A percentile compares a stretch with the other conserved stretches of the same genome.
Evolutionary conservation across 2,113 vertebrate genomes (phyloP).

Genomic region (Leptosomus discolor): DNA sequence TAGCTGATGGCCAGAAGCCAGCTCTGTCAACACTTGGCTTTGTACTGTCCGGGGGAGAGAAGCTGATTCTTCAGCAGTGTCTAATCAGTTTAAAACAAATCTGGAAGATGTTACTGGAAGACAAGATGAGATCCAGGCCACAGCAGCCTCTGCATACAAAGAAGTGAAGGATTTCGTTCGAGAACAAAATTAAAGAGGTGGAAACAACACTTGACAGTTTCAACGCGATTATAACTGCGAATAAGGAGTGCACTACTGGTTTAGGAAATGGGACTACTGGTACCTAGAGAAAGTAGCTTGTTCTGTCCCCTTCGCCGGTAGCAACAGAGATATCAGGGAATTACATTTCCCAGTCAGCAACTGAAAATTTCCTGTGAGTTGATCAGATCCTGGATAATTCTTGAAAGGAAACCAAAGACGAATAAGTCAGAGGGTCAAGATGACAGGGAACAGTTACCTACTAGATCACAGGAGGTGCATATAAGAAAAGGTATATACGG

Average conservation of each 20-base stretch:
- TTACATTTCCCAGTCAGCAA: background rate
- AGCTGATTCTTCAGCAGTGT: constrained; percentile 78
- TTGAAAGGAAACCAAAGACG: background rate
- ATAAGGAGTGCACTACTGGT: constrained; percentile 33
- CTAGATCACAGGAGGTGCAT: background rate
- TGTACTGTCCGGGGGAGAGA: constrained; percentile 75
- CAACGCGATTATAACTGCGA: constrained; percentile 36
- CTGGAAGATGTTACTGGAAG: constrained; percentile 81
- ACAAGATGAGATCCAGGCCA: constrained; percentile 78
- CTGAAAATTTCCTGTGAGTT: background rate
- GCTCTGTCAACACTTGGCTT: constrained; percentile 76
- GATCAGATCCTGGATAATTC: background rate
- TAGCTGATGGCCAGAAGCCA: constrained; percentile 72
- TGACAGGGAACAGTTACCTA: background rate
- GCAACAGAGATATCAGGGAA: too few species aligned
- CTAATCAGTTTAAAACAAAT: constrained; percentile 81
- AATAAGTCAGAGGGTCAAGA: background rate
- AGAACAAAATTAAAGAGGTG: constrained; percentile 68
- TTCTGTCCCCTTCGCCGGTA: background rate
- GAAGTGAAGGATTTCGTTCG: constrained; percentile 62
- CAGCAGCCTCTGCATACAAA: constrained; percentile 61
- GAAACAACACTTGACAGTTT: constrained; percentile 62
- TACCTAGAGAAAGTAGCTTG: background rate
- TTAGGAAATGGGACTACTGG: constrained; percentile 32
- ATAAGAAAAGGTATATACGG: background rate